Base-by-base conservation (phyloP, 2,888 invertebrate genomes). In the Brachypterus glaber region DNA sequence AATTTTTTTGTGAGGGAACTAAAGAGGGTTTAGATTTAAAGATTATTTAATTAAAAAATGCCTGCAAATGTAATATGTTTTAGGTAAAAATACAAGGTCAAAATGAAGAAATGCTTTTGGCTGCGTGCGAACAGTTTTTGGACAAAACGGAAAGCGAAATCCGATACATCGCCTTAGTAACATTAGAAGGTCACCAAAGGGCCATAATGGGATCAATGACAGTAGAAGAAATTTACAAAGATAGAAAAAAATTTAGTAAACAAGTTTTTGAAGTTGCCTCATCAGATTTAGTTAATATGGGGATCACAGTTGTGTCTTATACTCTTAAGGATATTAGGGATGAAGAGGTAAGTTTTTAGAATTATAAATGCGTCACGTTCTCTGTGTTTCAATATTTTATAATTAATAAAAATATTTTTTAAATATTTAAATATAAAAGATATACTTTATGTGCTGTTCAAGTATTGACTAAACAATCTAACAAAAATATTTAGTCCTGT, bases 131-230 rank as follows among this genome's bases (percentile, higher is more conserved):
- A 65, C 92, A 92, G 63, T 93, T 93, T 65, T 71, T 93, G 46
- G 91, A 91, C 26, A 92, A 92, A 67, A 71, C 73, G 2, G 91
- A 92, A 58, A 66, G 76, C 7, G 91, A 92, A 66, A 90, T 92
- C 51, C 89, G 87, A 58, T 83, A 88, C 62, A 88, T 92, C 64
- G 91, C 91, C 15, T 71, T 91, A 43, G 90, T 90, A 24, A 93
- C 92, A 26, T 68, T 92, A 15, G 92, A 93, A 68, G 57, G 92
- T 35, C 92, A 93, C 62, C 92, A 93, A 66, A 74, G 92, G 47
- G 92, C 92, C 48, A 92, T 92, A 46, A 93, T 93, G 92, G 92
- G 92, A 17, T 89, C 89, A 46, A 92, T 92, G 92, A 92, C 91
- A 1, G 91, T 93, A 3, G 92, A 92, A 69, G 92, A 93, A 68